Percentiles rank a stretch among this genome's conserved stretches.
Conservation (phyloP, 1,140 invertebrate genomes). For the Cotesia glomerata region DNA sequence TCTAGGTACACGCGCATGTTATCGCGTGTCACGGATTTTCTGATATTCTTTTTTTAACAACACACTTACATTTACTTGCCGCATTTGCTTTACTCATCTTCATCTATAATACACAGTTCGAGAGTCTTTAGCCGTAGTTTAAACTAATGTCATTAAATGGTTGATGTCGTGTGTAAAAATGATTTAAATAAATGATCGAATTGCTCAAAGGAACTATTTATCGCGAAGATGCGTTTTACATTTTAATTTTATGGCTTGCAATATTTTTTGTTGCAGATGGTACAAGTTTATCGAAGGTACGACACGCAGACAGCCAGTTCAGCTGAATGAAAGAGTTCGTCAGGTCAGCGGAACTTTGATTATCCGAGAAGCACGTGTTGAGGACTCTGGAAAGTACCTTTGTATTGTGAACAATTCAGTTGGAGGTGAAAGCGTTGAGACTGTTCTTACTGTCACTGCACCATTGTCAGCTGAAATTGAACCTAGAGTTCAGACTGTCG, state of each 20-base stretch:
- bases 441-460: constrained; percentile 89
- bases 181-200: not conserved
- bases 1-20: constrained; percentile 47
- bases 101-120: not conserved
- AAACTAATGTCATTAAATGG: not conserved
- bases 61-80: not conserved
- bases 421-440: constrained; percentile 90
- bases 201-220: not conserved
- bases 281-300: constrained; percentile 91
- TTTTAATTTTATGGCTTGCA: not conserved
- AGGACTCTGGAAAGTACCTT: constrained; percentile 91
- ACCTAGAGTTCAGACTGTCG: constrained; percentile 88
- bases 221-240: not conserved
- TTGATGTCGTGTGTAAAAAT: too few species aligned
- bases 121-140: not conserved
- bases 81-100: constrained; percentile 10
- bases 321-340: constrained; percentile 84
- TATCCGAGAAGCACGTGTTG: constrained; percentile 87
- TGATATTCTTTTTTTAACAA: not conserved
- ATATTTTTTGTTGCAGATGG: constrained; percentile 77
- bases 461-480: constrained; percentile 86
- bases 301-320: constrained; percentile 81
- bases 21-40: constrained; percentile 19
- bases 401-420: constrained; percentile 95
- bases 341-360: constrained; percentile 94